phyloP scores from a whole-genome alignment of 2,797 vertebrate genomes.

The Botia kubotai region DNA sequence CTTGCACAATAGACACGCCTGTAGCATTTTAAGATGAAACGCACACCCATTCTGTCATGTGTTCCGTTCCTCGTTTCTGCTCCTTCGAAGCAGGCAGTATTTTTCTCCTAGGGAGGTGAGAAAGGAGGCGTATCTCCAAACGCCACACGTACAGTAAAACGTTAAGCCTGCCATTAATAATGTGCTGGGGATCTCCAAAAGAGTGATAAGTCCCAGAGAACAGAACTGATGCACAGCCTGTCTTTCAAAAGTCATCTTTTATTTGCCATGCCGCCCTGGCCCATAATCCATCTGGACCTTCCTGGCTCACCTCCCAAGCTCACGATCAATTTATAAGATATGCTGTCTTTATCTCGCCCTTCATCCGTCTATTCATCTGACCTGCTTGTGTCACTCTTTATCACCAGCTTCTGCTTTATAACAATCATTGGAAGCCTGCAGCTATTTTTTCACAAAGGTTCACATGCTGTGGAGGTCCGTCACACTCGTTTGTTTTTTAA shows the following conservation, averaged over 20 bases:
- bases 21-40: conserved; percentile 53
- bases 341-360: conserved; percentile 58
- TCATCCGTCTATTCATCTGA: conserved; percentile 57
- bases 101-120: conserved; percentile 10
- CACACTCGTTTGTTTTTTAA: no score
- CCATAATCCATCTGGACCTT: conserved; percentile 44
- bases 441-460: neutral
- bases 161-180: conserved; percentile 40
- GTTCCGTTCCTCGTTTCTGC: conserved; percentile 47
- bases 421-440: neutral
- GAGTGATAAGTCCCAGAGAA: conserved; percentile 5
- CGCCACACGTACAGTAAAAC: conserved; percentile 6
- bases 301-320: conserved; percentile 57
- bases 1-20: conserved; percentile 53
- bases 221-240: conserved; percentile 33
- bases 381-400: conserved; percentile 47
- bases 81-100: neutral
- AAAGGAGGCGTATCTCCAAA: neutral
- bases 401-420: neutral
- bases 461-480: conserved; percentile 14
- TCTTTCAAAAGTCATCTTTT: conserved; percentile 45
- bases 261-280: conserved; percentile 11
- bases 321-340: conserved; percentile 59
- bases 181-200: conserved; percentile 20
- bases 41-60: conserved; percentile 42